These are phyloP conservation scores for Drosophila simulans DNA, from an alignment of 1,140 invertebrate species.

Conservation along the genomic window DNA sequence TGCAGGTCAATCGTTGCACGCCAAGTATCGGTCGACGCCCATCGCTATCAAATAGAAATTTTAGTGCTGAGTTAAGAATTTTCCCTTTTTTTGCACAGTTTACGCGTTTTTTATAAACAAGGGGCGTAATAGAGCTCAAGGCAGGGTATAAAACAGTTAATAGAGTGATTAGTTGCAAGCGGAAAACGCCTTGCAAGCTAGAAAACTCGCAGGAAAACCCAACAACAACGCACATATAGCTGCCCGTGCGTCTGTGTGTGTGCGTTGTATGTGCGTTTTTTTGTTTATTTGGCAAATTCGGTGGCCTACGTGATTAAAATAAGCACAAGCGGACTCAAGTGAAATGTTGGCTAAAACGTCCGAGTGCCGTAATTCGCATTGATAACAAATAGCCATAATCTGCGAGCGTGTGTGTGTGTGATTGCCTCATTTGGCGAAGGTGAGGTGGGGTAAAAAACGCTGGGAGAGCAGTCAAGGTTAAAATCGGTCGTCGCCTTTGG, in stretches of 20 bases:
- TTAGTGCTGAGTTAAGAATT: slow-evolving; percentile 5
- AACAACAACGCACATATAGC: slow-evolving; percentile 46
- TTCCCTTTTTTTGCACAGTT: slow-evolving; percentile 8
- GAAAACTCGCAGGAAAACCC: slow-evolving; percentile 5
- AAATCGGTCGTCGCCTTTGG: slow-evolving; percentile 25
- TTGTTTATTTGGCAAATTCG: slow-evolving; percentile 53
- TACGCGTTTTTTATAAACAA: too few relatives aligned
- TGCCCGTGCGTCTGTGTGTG: slow-evolving; percentile 34
- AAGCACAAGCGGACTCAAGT: slow-evolving; percentile 42
- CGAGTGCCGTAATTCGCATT: slow-evolving; percentile 34
- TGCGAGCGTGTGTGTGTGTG: slow-evolving; percentile 11
- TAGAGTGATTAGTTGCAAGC: not conserved
- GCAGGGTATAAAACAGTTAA: too few relatives aligned
- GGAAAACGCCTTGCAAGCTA: not conserved
- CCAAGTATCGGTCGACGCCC: slow-evolving; percentile 12
- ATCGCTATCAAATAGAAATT: slow-evolving; percentile 36
- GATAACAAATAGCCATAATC: slow-evolving; percentile 51
- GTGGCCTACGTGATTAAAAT: slow-evolving; percentile 81
- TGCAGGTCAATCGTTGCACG: not conserved
- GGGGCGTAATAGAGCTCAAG: not conserved
- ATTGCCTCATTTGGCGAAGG: slow-evolving; percentile 31
- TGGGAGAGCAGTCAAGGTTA: slow-evolving; percentile 60
- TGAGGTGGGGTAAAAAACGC: slow-evolving; percentile 5
- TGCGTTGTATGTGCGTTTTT: slow-evolving; percentile 46
- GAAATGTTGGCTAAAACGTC: slow-evolving; percentile 50